These are phyloP conservation scores for Zosterops lateralis DNA, from an alignment of 2,113 vertebrate genomes.

Conservation along the genomic window DNA sequence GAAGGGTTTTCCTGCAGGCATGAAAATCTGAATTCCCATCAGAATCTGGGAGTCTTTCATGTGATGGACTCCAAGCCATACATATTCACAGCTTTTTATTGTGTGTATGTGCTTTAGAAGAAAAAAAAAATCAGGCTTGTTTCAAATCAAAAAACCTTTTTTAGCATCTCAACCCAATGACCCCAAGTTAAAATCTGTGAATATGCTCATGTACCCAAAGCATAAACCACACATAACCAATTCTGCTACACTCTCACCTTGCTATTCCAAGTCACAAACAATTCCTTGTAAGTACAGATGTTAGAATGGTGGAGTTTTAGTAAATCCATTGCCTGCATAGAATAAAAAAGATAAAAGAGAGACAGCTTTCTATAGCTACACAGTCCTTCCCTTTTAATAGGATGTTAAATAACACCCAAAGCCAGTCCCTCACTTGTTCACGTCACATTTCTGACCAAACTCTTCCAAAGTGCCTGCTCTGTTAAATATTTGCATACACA, in stretches of 20 bases:
- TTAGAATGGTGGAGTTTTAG: conserved; percentile 68
- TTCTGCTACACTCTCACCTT: conserved; percentile 56
- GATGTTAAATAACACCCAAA: background rate
- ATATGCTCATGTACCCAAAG: background rate
- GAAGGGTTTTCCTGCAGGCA: background rate
- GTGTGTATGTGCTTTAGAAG: too few relatives aligned
- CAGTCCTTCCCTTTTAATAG: background rate
- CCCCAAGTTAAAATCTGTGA: background rate
- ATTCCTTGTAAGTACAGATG: conserved; percentile 72
- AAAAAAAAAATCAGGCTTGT: background rate
- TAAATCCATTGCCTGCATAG: conserved; percentile 61
- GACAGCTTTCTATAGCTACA: background rate
- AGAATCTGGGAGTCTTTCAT: background rate
- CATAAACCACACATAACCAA: background rate
- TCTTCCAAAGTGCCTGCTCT: background rate
- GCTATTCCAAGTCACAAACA: conserved; percentile 73
- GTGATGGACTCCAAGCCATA: background rate
- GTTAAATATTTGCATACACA: background rate
- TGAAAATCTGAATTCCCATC: background rate
- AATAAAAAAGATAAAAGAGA: background rate
- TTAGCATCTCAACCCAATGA: background rate
- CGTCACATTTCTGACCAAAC: background rate
- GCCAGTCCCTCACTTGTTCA: background rate
- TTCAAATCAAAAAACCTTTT: background rate
- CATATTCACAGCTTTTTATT: background rate